Evolutionary conservation across 2,113 vertebrate genomes (phyloP), one percentile per base, ranked within the genome.

Genomic region (Leptosomus discolor): DNA sequence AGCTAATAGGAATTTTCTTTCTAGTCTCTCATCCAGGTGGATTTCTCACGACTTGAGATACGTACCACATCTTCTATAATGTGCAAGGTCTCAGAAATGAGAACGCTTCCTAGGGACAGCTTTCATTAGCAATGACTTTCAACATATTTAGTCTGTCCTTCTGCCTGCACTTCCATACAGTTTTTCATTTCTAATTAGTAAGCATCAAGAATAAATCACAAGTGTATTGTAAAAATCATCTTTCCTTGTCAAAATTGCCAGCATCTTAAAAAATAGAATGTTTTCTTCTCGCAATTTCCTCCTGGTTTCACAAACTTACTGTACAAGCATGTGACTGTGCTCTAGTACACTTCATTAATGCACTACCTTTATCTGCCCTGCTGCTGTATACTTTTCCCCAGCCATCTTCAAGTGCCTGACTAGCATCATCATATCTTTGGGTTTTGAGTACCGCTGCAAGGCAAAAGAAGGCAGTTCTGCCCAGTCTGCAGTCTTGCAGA

Each of bases 21-120:
- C 78, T 69, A 69, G 76, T 71, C 34, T 77, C 88, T 82, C 57
- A 84, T 68, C 37, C 58, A 95, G 91, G 60, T 88, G 84, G 88
- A 89, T 94, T 97, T 85, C 92, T 84, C 73, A 60, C n/a, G 83
- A 63, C 56, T 80, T 71, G 46, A 92, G 67, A 80, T 60, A 90
- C 3, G 6, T 48, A 68, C 69, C 63, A 65, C 16, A 4, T 89
- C 90, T 92, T 80, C 88, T 45, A 54, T 41, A 95, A 88, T 5
- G 39, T 57, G 30, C 48, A 82, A 90, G 87, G 78, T 43, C 76
- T 81, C 85, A 70, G 60, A 87, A 93, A 89, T 63, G 36, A 88
- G 89, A 90, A 58, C 4, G 5, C 43, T 95, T 95, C n/a, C 19
- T 37, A 83, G 71, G 46, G 45, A 81, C 85, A 93, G 83, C 73